phyloP scores from a whole-genome alignment of 1,140 invertebrate species.

The Cydia fagiglandana region DNA sequence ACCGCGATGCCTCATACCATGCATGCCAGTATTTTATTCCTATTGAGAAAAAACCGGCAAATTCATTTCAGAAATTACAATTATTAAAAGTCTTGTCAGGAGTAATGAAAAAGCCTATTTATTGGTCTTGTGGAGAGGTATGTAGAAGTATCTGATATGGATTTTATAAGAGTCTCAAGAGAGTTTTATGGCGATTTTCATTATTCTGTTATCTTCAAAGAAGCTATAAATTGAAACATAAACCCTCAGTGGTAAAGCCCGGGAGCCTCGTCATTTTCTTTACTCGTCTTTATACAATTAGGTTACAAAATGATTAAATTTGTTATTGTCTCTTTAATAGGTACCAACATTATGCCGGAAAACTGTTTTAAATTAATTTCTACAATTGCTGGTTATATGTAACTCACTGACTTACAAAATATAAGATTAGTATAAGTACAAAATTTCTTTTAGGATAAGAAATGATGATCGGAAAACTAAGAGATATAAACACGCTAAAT shows the following conservation, averaged over 20 bases:
- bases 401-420: too few species aligned
- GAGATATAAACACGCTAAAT: background rate
- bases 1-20: too few species aligned
- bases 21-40: too few species aligned
- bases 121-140: background rate
- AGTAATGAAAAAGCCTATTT: background rate
- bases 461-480: background rate
- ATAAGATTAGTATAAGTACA: too few species aligned
- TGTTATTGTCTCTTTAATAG: too few species aligned
- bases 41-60: too few species aligned
- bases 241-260: background rate
- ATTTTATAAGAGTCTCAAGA: background rate
- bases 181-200: conserved; percentile 6
- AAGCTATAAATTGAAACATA: conserved; percentile 3
- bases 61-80: too few species aligned
- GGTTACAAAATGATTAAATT: background rate
- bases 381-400: too few species aligned
- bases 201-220: conserved; percentile 2
- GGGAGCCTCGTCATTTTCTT: background rate
- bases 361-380: too few species aligned
- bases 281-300: background rate
- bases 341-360: too few species aligned
- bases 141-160: background rate
- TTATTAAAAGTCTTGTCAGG: background rate
- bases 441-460: background rate